phyloP scores from a whole-genome alignment of 2,888 invertebrate species.

The Troides helena region DNA sequence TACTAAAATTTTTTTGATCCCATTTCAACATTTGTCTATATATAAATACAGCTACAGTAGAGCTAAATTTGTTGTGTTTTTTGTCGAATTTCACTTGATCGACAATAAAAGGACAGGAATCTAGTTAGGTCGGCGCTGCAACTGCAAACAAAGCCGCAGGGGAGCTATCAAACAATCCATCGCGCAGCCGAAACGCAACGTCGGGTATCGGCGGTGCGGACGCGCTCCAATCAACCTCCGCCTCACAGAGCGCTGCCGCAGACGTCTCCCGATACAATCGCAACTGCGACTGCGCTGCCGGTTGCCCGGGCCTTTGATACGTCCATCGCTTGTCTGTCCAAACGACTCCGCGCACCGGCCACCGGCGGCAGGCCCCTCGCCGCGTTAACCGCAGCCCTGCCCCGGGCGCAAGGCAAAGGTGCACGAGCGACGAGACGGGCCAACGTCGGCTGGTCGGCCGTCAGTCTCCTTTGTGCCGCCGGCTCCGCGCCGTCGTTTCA shows the following conservation, averaged over 20 bases:
- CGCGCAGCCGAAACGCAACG: conserved; percentile 55
- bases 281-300: conserved; percentile 75
- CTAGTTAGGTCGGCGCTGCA: too few species aligned
- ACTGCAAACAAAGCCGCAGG: conserved; percentile 9
- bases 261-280: conserved; percentile 76
- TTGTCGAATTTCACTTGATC: too few species aligned
- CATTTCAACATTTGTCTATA: too few species aligned
- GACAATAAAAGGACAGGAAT: too few species aligned
- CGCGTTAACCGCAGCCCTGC: conserved; percentile 40
- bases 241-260: conserved; percentile 69
- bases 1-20: too few species aligned
- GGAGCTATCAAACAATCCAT: conserved; percentile 15
- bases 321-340: conserved; percentile 78
- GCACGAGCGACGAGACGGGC: conserved; percentile 43
- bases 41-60: too few species aligned
- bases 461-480: conserved; percentile 60
- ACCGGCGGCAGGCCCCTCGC: conserved; percentile 47
- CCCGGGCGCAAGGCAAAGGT: conserved; percentile 38
- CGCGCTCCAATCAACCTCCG: conserved; percentile 75
- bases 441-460: conserved; percentile 45
- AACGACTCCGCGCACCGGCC: conserved; percentile 68
- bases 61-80: too few species aligned
- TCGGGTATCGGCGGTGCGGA: conserved; percentile 58
- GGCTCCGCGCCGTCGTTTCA: conserved; percentile 70
- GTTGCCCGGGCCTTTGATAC: conserved; percentile 74